Evolutionary conservation across 2,797 vertebrate genomes (phyloP).

Genomic region (Alectoris magna): DNA sequence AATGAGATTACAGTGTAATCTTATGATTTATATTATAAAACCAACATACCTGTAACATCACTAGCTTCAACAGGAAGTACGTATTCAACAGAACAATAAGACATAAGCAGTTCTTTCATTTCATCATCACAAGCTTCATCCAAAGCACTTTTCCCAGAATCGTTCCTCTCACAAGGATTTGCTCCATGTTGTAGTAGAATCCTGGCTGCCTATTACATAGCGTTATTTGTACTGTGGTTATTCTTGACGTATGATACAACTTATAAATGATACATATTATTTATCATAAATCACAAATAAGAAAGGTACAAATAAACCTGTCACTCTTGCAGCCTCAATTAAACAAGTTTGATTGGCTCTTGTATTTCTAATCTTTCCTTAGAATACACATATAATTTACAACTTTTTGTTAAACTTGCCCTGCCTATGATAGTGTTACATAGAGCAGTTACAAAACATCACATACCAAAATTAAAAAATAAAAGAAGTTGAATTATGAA

Average conservation of each 20-base stretch:
- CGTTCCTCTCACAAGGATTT: slow-evolving; percentile 74
- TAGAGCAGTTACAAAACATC: neutral
- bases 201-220: slow-evolving; percentile 78
- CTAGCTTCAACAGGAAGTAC: neutral
- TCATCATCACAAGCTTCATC: slow-evolving; percentile 73
- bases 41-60: slow-evolving; percentile 58
- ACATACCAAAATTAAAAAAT: neutral
- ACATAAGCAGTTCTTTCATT: slow-evolving; percentile 82
- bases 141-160: slow-evolving; percentile 76
- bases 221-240: neutral
- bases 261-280: too few relatives aligned
- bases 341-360: neutral
- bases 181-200: slow-evolving; percentile 86
- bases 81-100: slow-evolving; percentile 26
- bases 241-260: neutral
- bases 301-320: neutral
- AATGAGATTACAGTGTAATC: neutral
- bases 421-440: neutral
- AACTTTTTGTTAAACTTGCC: neutral
- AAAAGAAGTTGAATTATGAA: neutral
- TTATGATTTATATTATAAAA: neutral
- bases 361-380: neutral
- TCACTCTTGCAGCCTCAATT: neutral
- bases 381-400: neutral
- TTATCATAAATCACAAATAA: neutral